A percentile compares a stretch with the other conserved stretches of the same genome.
Evolutionary conservation across 2,113 vertebrate species (phyloP).

Genomic region (Numenius arquata): DNA sequence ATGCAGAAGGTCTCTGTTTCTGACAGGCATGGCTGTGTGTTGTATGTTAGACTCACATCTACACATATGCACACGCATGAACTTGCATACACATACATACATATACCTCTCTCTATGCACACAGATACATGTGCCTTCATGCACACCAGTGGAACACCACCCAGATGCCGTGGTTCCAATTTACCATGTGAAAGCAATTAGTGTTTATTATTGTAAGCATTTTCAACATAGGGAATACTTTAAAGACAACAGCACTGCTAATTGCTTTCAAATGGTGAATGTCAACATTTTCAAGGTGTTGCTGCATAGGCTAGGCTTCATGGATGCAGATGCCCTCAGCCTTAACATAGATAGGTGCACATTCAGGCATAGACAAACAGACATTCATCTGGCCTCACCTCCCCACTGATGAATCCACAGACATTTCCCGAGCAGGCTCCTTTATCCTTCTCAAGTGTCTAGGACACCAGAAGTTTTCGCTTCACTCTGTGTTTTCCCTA

Average conservation of each 20-base stretch:
- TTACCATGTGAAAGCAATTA: slow-evolving; percentile 58
- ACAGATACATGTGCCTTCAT: neutral
- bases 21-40: neutral
- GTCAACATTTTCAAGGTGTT: slow-evolving; percentile 18
- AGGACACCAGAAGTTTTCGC: neutral
- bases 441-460: neutral
- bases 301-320: neutral
- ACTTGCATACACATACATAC: neutral
- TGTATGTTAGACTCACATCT: neutral
- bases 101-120: neutral
- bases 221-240: slow-evolving; percentile 36
- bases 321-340: neutral
- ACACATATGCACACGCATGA: rapidly evolving
- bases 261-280: slow-evolving; percentile 57
- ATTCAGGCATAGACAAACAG: neutral
- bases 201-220: slow-evolving; percentile 39
- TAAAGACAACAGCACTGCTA: slow-evolving; percentile 21
- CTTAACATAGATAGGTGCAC: neutral
- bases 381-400: neutral
- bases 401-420: neutral
- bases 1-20: neutral
- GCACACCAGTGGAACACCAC: neutral
- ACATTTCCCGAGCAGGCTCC: neutral
- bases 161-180: neutral
- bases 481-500: neutral